Base-by-base conservation (phyloP, 30 jellyfish, hydroid and myxozoan species). In the Aurelia coerulea region DNA sequence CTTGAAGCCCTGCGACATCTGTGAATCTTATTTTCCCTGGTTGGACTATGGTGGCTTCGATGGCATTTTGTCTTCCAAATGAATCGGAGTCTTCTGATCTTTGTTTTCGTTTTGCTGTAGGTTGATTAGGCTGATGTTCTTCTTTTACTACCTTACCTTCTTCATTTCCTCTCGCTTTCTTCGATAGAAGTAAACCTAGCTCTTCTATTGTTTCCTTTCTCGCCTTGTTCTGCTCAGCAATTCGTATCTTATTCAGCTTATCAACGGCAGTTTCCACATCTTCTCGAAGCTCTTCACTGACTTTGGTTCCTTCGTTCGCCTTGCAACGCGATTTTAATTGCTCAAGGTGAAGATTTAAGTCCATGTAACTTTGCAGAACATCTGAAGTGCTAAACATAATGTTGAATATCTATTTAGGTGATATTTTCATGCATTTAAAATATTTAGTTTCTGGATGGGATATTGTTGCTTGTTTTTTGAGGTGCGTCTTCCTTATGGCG, bases 1-100 rank as follows among this genome's bases (percentile, higher is more conserved):
- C 97, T 53, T 78, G 79, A 50, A 95, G 88, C 39, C 99, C 99
- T 17, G 99, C 99, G 17, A 95, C 96, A 68, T 95, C 97, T 32
- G 86, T 5, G 69, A 95, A 95, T 2, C 83, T 42, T 9, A 90
- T 73, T 58, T 79, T 68, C 11, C 99, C 99, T 0, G 96, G 97
- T 34, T 74, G 52, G 32, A 95, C 83, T 0, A 95, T 90, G 11
- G 99, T 95, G 19, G 88, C 80, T 65, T 81, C 97, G 41, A 95
- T 95, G 66, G 90, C 92, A 34, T 19, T 39, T 72, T 60, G 85
- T 53, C 99, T 79, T 32, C 78, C 83, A 60, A 37, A 60, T 17
- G 83, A 76, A n/a, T 79, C 89, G 1, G 23, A 78, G 4, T 46
- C 88, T 3, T 73, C 88, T 15, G 62, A 5, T 10, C 74, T 73